Percentiles rank a stretch among this genome's conserved stretches.
These are phyloP conservation scores for Brachyopa scutellaris DNA, from an alignment of 2,888 invertebrate genomes.

Conservation along the genomic window DNA sequence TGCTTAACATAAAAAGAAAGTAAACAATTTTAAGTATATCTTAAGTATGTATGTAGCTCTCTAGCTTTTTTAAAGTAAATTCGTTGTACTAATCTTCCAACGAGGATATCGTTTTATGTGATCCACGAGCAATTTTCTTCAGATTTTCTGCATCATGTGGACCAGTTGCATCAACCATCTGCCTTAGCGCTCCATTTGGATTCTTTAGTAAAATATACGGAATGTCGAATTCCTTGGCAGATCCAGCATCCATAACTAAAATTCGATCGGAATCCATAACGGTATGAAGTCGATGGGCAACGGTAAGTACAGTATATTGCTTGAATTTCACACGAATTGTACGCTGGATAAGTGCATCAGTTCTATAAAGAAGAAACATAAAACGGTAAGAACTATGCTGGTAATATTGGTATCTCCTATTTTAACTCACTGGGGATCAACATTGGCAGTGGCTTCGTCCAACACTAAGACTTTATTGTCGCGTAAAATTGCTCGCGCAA, in stretches of 20 bases:
- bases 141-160: conserved; percentile 82
- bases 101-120: conserved; percentile 36
- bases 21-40: too few species aligned
- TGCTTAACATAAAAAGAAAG: too few species aligned
- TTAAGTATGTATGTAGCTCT: too few species aligned
- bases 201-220: conserved; percentile 86
- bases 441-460: conserved; percentile 88
- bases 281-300: conserved; percentile 95
- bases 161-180: conserved; percentile 89
- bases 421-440: conserved; percentile 85
- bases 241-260: conserved; percentile 92
- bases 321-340: conserved; percentile 91
- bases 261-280: conserved; percentile 96
- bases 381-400: neutral
- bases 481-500: conserved; percentile 86
- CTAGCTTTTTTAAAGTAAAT: too few species aligned
- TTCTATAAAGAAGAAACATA: conserved; percentile 83
- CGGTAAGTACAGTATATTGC: conserved; percentile 93
- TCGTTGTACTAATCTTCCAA: too few species aligned
- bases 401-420: conserved; percentile 1
- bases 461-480: conserved; percentile 85
- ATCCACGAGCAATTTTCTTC: conserved; percentile 82
- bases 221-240: conserved; percentile 88
- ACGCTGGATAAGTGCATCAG: conserved; percentile 92
- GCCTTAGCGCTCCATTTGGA: conserved; percentile 84